A percentile compares a stretch with the other conserved stretches of the same genome.
phyloP scores from a whole-genome alignment of 2,888 invertebrate species.

The Gymnoscelis rufifasciata region DNA sequence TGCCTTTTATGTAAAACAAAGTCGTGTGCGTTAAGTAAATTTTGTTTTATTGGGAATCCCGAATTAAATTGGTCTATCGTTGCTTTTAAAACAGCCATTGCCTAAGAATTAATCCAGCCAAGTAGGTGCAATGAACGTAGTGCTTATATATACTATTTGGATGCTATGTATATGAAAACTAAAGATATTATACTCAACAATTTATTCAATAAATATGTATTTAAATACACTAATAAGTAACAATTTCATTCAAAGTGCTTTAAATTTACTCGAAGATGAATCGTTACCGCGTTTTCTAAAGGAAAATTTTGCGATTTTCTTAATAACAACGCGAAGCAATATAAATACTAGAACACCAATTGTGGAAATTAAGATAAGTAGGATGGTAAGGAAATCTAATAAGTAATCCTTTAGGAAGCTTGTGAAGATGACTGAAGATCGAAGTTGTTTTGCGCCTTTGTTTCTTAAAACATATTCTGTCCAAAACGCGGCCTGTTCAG shows the following conservation, averaged over 20 bases:
- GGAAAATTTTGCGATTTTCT: slow-evolving; percentile 39
- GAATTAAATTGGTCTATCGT: no score
- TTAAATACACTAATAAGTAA: not conserved
- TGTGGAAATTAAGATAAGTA: slow-evolving; percentile 30
- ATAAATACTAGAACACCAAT: slow-evolving; percentile 34
- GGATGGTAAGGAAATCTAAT: slow-evolving; percentile 49
- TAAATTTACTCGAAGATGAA: slow-evolving; percentile 51
- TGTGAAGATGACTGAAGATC: slow-evolving; percentile 58
- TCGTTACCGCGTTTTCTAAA: slow-evolving; percentile 18
- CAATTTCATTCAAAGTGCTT: slow-evolving; percentile 37
- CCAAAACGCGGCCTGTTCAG: slow-evolving; percentile 74
- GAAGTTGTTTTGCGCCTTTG: slow-evolving; percentile 61
- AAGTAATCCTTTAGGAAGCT: slow-evolving; percentile 58
- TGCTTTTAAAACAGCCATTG: no score
- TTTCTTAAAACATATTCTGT: slow-evolving; percentile 74
- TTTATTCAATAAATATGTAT: no score
- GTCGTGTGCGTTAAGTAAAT: no score
- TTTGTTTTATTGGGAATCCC: no score
- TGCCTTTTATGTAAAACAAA: no score
- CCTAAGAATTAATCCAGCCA: no score
- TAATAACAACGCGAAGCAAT: slow-evolving; percentile 37
- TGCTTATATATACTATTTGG: no score
- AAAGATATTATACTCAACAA: no score
- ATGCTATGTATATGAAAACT: no score
- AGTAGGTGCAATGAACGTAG: no score